phyloP scores from a whole-genome alignment of 1,140 invertebrate species.

The Conopomorpha cramerella region DNA sequence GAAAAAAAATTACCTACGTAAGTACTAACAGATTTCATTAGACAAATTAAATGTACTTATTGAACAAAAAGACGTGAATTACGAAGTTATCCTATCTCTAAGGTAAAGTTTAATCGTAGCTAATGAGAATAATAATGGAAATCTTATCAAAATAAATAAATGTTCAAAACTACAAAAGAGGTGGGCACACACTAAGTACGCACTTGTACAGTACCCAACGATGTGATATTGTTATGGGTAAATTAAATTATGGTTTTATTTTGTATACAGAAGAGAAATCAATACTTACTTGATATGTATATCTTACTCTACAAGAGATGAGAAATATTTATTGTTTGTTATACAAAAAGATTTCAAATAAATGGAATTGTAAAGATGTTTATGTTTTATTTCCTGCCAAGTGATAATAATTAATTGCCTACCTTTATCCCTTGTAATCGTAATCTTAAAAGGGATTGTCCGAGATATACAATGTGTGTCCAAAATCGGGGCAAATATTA shows the following conservation, averaged over 20 bases:
- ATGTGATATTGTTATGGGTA: conserved; percentile 54
- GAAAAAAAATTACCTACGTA: not conserved
- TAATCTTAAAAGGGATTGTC: not conserved
- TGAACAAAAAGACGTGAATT: too few species aligned
- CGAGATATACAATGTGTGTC: too few species aligned
- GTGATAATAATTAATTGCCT: conserved; percentile 7
- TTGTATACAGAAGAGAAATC: conserved; percentile 47
- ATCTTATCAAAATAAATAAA: too few species aligned
- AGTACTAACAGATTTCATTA: conserved; percentile 3
- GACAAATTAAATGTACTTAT: too few species aligned
- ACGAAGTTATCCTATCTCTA: too few species aligned
- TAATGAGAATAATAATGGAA: too few species aligned
- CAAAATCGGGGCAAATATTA: too few species aligned
- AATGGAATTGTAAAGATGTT: conserved; percentile 48
- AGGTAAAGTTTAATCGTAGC: too few species aligned
- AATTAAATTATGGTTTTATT: conserved; percentile 43
- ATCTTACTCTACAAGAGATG: conserved; percentile 35
- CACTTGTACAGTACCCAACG: conserved; percentile 37
- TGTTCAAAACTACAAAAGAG: too few species aligned
- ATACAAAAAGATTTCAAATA: conserved; percentile 43
- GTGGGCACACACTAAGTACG: too few species aligned
- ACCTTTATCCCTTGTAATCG: not conserved
- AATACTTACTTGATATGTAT: conserved; percentile 28
- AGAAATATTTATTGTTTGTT: conserved; percentile 58
- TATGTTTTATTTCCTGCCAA: conserved; percentile 6